Evolutionary conservation across 1,140 invertebrate species (phyloP), one percentile per base, ranked within the genome.

Genomic region (Drosophila kohkoa): DNA sequence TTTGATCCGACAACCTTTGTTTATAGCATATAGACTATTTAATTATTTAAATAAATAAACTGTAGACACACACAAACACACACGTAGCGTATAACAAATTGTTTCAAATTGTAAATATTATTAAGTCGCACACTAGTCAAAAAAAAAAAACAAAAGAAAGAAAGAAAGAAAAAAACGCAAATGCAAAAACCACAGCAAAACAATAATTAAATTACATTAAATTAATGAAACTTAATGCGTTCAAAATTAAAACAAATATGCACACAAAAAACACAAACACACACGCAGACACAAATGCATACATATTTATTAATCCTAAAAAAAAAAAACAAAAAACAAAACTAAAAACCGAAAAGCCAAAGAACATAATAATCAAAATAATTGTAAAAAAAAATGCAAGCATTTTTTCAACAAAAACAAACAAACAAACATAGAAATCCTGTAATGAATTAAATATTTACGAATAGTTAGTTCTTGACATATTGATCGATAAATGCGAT

Each of bases 71-170:
- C 11, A 48, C 55, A 55, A 4, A 46, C n/a, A 20, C 45, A 49
- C 41, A 30, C 25, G 30, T 60, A 81, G 79, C 49, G 51, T 48
- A 52, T 86, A 86, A 86, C 76, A 87, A 86, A 87, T 85, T 85
- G 81, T 83, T 85, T 77, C 46, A 67, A 86, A 81, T 88, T 87
- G 82, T 89, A 89, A 88, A 88, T 88, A 88, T 73, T 78, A 81
- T 88, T 88, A 88, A 89, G 85, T 89, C 77, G 85, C 85, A 83
- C 85, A 83, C 83, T 88, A 88, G 85, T 88, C 85, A 82, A 72
- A 68, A 68, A 63, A 11, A 55, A 51, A 41, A 67, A 1, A 64
- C 4, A 62, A 68, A 66, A 54, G 5, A 64, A 55, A 5, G 63
- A 43, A 57, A 32, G 30, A 7, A 28, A 52, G 38, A 49, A 54